Evolutionary conservation across 2,113 vertebrate species (phyloP).

Genomic region (Epinephelus fuscoguttatus): DNA sequence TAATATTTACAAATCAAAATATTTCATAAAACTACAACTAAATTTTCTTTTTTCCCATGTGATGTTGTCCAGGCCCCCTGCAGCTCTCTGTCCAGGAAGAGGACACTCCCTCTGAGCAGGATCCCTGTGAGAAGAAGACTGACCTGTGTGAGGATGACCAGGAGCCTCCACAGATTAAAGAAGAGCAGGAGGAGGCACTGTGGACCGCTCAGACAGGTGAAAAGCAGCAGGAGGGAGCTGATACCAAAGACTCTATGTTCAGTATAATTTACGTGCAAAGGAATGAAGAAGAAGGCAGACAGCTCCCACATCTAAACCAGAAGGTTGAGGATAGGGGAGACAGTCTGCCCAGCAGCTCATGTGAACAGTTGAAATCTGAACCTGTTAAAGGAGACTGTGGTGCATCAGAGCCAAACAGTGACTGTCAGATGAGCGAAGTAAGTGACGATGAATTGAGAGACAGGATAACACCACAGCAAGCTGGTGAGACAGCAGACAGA

Average conservation of each 20-base stretch:
- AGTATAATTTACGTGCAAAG: constrained; percentile 56
- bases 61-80: neutral
- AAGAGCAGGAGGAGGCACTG: constrained; percentile 42
- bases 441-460: constrained; percentile 28
- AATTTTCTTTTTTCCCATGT: neutral
- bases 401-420: constrained; percentile 7
- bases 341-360: constrained; percentile 24
- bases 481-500: constrained; percentile 8
- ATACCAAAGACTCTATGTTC: constrained; percentile 45
- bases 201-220: neutral
- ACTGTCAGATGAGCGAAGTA: constrained; percentile 33
- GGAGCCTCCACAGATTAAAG: constrained; percentile 27
- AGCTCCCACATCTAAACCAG: neutral
- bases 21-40: constrained; percentile 1
- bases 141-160: constrained; percentile 7
- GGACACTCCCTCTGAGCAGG: neutral
- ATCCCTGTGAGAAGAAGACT: neutral
- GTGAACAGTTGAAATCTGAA: constrained; percentile 31
- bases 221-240: constrained; percentile 17
- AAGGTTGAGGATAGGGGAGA: neutral
- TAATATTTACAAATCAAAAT: neutral
- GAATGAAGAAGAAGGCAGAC: constrained; percentile 11
- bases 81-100: constrained; percentile 22
- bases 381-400: neutral
- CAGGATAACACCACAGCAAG: neutral